These are phyloP conservation scores for Formicarius rufipectus DNA, from an alignment of 2,113 vertebrate species.

Conservation along the genomic window DNA sequence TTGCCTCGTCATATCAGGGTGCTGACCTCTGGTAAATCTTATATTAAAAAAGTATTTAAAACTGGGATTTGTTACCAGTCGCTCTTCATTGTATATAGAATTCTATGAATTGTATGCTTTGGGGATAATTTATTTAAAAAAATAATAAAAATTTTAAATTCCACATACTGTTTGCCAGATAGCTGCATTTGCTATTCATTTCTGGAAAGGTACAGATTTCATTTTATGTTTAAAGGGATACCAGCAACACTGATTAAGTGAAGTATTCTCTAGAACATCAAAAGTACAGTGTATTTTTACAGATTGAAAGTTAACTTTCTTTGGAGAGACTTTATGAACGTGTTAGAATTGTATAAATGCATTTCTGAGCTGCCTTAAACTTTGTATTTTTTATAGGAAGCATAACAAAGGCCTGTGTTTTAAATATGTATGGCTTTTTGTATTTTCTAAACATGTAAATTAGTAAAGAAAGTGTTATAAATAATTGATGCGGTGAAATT, in stretches of 20 bases:
- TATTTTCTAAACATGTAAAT: conserved; percentile 80
- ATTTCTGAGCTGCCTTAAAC: conserved; percentile 92
- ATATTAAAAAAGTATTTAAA: conserved; percentile 87
- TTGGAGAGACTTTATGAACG: conserved; percentile 89
- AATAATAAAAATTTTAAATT: conserved; percentile 71
- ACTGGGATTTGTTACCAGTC: conserved; percentile 87
- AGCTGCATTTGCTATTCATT: conserved; percentile 47
- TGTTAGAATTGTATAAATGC: conserved; percentile 89
- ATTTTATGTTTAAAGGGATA: conserved; percentile 81
- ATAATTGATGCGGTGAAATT: conserved; percentile 64
- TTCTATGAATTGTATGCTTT: conserved; percentile 86
- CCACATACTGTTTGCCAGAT: conserved; percentile 32
- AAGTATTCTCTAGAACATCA: conserved; percentile 68
- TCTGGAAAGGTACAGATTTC: conserved; percentile 74
- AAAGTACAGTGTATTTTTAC: conserved; percentile 93
- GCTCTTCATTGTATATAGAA: conserved; percentile 85
- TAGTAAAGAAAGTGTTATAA: conserved; percentile 82
- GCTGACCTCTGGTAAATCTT: conserved; percentile 80
- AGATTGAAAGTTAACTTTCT: conserved; percentile 87
- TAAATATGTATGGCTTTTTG: conserved; percentile 79
- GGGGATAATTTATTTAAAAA: conserved; percentile 93
- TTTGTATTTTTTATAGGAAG: conserved; percentile 92
- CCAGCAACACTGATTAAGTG: conserved; percentile 61
- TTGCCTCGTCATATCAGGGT: conserved; percentile 78
- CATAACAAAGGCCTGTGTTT: conserved; percentile 83